phyloP scores from a whole-genome alignment of 2,113 vertebrate genomes.

The Chinchilla lanigera region DNA sequence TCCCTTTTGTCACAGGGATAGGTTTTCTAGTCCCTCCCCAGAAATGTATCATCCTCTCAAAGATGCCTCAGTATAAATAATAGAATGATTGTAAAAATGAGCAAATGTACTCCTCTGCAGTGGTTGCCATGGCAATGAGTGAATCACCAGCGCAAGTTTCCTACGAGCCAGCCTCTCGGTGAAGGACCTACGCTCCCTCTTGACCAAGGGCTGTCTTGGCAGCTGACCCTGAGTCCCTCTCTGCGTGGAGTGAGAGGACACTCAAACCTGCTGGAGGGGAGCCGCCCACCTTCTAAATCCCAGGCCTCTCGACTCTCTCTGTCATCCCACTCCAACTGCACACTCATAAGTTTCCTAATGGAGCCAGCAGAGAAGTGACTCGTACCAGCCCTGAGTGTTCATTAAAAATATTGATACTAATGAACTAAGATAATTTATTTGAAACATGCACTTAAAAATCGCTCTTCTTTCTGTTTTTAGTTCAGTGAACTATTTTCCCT shows the following conservation, averaged over 20 bases:
- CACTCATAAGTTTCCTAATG: not conserved
- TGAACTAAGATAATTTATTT: constrained; percentile 56
- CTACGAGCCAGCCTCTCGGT: constrained; percentile 8
- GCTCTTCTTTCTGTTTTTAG: constrained; percentile 32
- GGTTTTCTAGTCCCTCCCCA: constrained; percentile 47
- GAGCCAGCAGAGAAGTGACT: constrained; percentile 48
- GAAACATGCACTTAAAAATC: constrained; percentile 55
- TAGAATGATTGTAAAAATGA: constrained; percentile 82
- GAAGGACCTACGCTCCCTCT: constrained; percentile 50
- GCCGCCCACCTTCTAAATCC: constrained; percentile 51
- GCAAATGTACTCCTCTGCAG: constrained; percentile 69
- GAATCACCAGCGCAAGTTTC: constrained; percentile 57
- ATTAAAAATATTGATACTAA: constrained; percentile 64
- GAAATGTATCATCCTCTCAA: constrained; percentile 55
- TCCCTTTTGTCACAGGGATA: constrained; percentile 51
- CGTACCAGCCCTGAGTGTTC: not conserved
- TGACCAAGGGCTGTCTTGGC: constrained; percentile 20
- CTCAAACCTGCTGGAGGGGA: not conserved
- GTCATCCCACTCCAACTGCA: not conserved
- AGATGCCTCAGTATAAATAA: constrained; percentile 76
- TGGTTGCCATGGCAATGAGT: constrained; percentile 74
- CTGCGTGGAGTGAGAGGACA: constrained; percentile 23
- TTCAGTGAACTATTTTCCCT: not conserved
- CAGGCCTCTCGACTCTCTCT: not conserved
- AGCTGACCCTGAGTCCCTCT: not conserved